Percentiles rank a stretch among this genome's conserved stretches.
These are phyloP conservation scores for Allacma fusca DNA, from an alignment of 2,888 invertebrate genomes.

Conservation along the genomic window DNA sequence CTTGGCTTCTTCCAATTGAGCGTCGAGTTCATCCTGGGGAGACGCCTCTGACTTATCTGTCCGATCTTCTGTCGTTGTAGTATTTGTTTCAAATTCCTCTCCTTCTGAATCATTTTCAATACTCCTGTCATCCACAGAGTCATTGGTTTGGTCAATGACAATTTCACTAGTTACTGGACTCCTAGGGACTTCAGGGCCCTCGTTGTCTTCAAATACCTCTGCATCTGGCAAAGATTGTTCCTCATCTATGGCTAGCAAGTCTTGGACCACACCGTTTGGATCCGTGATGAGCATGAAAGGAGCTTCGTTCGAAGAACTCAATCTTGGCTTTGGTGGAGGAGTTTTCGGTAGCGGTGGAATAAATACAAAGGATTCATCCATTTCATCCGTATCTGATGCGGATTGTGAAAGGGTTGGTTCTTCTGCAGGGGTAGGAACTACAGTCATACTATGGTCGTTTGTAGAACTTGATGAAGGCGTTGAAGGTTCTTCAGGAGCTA, in stretches of 20 bases:
- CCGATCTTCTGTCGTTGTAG: too few relatives aligned
- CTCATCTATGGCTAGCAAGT: background rate
- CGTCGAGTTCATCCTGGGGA: background rate
- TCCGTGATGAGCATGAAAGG: constrained; percentile 20
- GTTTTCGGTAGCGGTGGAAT: constrained; percentile 50
- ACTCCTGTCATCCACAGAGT: background rate
- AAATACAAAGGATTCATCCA: constrained; percentile 3
- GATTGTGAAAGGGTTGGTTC: background rate
- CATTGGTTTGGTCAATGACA: too few relatives aligned
- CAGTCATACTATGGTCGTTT: too few relatives aligned
- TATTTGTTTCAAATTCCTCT: too few relatives aligned
- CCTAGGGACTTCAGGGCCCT: background rate
- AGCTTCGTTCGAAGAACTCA: background rate
- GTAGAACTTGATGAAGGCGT: too few relatives aligned
- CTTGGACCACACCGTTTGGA: background rate
- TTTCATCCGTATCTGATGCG: background rate
- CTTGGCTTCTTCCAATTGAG: background rate
- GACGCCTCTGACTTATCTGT: background rate
- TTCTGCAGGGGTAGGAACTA: too few relatives aligned
- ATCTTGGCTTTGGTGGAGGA: constrained; percentile 35
- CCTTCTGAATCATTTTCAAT: background rate
- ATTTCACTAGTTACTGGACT: too few relatives aligned
- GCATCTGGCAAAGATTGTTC: background rate
- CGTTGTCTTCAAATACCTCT: background rate
- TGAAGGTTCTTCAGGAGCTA: too few relatives aligned